These are phyloP conservation scores for Brevimyrus niger DNA, from an alignment of 2,113 vertebrate species.

Conservation along the genomic window DNA sequence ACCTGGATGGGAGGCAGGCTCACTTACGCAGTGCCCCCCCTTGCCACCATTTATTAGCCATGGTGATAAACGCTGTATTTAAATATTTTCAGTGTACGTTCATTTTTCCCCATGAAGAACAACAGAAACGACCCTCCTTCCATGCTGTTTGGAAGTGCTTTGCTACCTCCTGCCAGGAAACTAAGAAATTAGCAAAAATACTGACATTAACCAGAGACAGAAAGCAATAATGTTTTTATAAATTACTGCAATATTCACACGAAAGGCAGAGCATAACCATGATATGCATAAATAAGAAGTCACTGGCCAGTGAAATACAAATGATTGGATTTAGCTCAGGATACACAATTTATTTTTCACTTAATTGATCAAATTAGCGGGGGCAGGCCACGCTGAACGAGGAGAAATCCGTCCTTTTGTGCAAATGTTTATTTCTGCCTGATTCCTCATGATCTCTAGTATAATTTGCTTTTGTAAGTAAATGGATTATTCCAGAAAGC, in stretches of 20 bases:
- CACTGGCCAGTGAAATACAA: not conserved
- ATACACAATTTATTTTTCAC: slow-evolving; percentile 10
- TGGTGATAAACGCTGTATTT: not conserved
- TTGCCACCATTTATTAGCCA: not conserved
- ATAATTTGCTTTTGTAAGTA: not conserved
- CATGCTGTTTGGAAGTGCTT: not conserved
- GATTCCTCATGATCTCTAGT: not conserved
- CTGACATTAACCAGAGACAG: not conserved
- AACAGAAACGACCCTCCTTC: not conserved
- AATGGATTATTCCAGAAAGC: not conserved
- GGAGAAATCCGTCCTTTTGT: not conserved
- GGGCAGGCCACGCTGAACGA: not conserved
- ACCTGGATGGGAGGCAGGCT: not conserved
- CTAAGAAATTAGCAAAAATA: not conserved
- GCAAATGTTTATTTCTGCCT: not conserved
- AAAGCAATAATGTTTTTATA: not conserved
- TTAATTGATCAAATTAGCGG: not conserved
- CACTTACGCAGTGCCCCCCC: not conserved
- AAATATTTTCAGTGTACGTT: not conserved
- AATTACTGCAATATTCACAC: slow-evolving; percentile 1
- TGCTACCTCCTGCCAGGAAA: not conserved
- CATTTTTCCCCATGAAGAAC: not conserved
- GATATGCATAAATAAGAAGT: not conserved
- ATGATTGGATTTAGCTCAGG: not conserved
- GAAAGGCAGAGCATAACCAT: not conserved